These are phyloP conservation scores for Labeo catla DNA, from an alignment of 2,113 vertebrate genomes.

Conservation along the genomic window DNA sequence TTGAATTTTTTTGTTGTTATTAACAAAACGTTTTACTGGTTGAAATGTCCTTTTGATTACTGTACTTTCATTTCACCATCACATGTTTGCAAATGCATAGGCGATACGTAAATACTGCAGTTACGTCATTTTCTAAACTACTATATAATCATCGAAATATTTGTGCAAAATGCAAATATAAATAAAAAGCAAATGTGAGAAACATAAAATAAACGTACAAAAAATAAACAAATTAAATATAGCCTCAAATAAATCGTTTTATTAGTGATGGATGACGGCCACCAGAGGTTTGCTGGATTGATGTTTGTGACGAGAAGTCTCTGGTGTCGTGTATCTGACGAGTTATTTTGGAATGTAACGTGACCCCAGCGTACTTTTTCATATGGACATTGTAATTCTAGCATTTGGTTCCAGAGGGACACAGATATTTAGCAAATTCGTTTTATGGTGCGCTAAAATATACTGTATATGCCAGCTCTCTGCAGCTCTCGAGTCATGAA, in stretches of 20 bases:
- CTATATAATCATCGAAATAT: not conserved
- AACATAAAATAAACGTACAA: not conserved
- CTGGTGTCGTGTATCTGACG: slow-evolving; percentile 55
- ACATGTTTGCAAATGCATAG: not conserved
- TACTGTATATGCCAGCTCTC: not conserved
- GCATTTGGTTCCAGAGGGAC: slow-evolving; percentile 50
- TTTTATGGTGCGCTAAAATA: slow-evolving; percentile 40
- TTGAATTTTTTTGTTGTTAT: not conserved
- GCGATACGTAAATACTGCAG: not conserved
- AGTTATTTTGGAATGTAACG: slow-evolving; percentile 61
- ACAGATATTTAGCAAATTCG: slow-evolving; percentile 46
- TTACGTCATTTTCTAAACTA: not conserved
- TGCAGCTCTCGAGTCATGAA: not conserved
- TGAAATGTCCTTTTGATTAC: not conserved
- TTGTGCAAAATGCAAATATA: not conserved
- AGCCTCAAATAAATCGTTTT: not conserved
- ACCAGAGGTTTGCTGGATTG: slow-evolving; percentile 51
- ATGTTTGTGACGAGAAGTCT: slow-evolving; percentile 55
- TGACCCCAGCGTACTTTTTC: slow-evolving; percentile 56
- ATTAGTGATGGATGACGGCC: slow-evolving; percentile 19
- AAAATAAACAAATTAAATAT: not conserved
- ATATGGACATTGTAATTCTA: slow-evolving; percentile 59
- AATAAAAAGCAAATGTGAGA: not conserved
- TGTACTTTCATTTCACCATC: not conserved
- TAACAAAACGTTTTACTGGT: not conserved